Percentiles rank a stretch among this genome's conserved stretches.
Conservation (phyloP, 2,113 vertebrate species). For the Ivindomyrus marchei region DNA sequence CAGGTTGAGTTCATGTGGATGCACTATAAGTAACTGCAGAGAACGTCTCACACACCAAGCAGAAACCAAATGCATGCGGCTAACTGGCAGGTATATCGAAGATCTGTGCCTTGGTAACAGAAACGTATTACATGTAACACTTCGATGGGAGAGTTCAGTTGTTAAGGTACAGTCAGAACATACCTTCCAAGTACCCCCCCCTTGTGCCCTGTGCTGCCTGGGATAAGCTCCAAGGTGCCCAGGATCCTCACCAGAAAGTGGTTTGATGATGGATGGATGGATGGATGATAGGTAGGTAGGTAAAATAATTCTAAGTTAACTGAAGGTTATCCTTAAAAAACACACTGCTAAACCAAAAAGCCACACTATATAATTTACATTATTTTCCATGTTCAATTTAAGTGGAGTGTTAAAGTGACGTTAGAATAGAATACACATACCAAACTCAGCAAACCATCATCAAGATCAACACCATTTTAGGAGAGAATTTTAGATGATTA, state of each 20-base stretch:
- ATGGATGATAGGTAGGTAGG: neutral
- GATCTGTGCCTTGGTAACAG: neutral
- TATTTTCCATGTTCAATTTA: neutral
- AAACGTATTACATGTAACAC: neutral
- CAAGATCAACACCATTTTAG: neutral
- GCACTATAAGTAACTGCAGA: neutral
- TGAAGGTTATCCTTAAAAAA: neutral
- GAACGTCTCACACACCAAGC: neutral
- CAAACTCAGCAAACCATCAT: neutral
- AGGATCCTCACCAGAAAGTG: neutral
- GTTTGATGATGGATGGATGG: neutral
- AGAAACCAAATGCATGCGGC: neutral
- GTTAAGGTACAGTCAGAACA: neutral
- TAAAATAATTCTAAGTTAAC: neutral
- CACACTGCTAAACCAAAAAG: neutral
- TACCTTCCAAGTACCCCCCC: neutral
- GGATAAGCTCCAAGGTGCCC: neutral
- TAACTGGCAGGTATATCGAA: neutral
- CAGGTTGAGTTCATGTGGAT: neutral
- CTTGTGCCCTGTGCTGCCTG: neutral
- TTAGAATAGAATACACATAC: neutral
- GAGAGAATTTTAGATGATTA: neutral
- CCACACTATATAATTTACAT: neutral
- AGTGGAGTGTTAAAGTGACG: neutral
- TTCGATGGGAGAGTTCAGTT: neutral